phyloP scores from a whole-genome alignment of 1,140 invertebrate genomes.

The Aleiodes sp. region DNA sequence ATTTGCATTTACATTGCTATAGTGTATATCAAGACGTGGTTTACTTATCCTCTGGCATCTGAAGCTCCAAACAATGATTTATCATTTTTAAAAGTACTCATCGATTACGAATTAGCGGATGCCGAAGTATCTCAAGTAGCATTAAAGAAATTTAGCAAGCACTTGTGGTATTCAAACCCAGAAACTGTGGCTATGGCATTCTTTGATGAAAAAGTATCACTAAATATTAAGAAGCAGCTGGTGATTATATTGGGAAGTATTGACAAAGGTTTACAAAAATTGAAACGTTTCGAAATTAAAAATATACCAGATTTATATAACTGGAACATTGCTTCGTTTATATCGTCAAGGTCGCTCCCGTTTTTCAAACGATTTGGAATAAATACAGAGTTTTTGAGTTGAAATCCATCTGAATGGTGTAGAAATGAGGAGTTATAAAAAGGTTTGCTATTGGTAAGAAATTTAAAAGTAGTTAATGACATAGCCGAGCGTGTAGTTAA shows the following conservation, averaged over 20 bases:
- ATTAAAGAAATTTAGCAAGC: constrained; percentile 38
- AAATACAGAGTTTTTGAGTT: constrained; percentile 23
- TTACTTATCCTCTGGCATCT: constrained; percentile 28
- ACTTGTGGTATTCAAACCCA: constrained; percentile 38
- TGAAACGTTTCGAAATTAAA: too few species aligned
- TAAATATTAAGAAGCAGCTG: constrained; percentile 37
- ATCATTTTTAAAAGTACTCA: constrained; percentile 34
- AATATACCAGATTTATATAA: too few species aligned
- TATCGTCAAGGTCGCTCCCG: too few species aligned
- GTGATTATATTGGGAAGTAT: too few species aligned
- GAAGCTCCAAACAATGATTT: constrained; percentile 35
- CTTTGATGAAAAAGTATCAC: constrained; percentile 37
- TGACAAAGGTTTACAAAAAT: too few species aligned
- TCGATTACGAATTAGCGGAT: constrained; percentile 36
- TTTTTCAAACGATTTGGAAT: constrained; percentile 33
- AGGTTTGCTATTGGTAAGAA: constrained; percentile 16
- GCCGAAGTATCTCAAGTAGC: constrained; percentile 31
- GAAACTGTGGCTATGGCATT: constrained; percentile 30
- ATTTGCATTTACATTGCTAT: constrained; percentile 39
- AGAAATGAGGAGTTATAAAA: constrained; percentile 7
- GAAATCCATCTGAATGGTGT: constrained; percentile 6
- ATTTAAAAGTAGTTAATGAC: constrained; percentile 42
- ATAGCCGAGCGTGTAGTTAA: constrained; percentile 35
- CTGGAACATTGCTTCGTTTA: too few species aligned
- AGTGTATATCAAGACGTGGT: constrained; percentile 40